Evolutionary conservation across 2,113 vertebrate genomes (phyloP).

Genomic region (Nesospiza acunhae): DNA sequence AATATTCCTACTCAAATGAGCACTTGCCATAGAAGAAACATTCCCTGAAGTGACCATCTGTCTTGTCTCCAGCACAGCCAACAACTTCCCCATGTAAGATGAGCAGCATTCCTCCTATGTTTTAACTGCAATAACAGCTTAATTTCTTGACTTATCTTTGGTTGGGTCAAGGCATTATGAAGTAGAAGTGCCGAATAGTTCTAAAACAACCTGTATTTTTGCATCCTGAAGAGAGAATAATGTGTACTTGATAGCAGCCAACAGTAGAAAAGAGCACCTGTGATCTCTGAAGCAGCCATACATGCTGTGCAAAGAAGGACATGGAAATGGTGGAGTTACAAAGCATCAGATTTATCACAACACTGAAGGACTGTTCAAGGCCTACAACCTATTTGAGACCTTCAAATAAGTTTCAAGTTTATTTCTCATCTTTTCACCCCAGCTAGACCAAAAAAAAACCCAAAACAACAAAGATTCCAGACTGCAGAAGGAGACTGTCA

Average conservation of each 20-base stretch:
- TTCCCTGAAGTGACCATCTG: conserved; percentile 37
- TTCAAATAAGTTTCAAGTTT: neutral
- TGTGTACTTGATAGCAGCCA: neutral
- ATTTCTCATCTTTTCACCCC: neutral
- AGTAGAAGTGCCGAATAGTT: neutral
- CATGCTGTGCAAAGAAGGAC: neutral
- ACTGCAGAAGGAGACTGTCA: neutral
- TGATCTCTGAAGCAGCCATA: neutral
- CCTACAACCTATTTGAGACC: neutral
- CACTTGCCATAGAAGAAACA: neutral
- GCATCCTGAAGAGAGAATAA: neutral
- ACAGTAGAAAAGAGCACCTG: neutral
- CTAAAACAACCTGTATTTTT: neutral
- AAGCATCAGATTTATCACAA: neutral
- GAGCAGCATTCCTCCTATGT: neutral
- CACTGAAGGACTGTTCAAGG: neutral
- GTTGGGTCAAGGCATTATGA: neutral
- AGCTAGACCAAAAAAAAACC: neutral
- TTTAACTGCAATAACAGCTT: neutral
- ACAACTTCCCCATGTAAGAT: neutral
- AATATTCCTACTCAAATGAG: neutral
- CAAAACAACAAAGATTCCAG: neutral
- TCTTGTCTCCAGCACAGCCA: conserved; percentile 9
- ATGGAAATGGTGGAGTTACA: neutral
- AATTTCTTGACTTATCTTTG: neutral